Base-by-base conservation (phyloP, 2,797 vertebrate genomes). In the Antennarius maculatus region DNA sequence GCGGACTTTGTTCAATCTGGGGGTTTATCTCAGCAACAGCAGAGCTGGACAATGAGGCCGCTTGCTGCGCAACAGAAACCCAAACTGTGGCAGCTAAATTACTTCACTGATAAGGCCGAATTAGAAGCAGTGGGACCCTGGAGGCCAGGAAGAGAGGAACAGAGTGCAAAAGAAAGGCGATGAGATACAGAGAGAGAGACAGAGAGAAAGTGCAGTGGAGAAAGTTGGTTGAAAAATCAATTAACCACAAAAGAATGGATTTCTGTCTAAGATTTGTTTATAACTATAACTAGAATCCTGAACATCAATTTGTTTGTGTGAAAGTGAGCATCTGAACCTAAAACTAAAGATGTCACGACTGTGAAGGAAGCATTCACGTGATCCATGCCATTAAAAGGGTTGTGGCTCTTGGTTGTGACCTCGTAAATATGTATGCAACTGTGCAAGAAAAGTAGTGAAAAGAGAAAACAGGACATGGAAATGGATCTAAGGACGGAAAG, bases 11-110 rank as follows among this genome's bases (percentile, higher is more conserved):
- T 97, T 97, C 96, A 92, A 95, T 96, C 94, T 92, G 93, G 95
- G 94, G 96, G 95, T 98, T 99, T 98, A 97, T 97, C 96, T 97
- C 92, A 86, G 95, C 95, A 92, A 95, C 95, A 93, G 94, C 95
- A 89, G 94, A 84, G 94, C 93, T 83, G 91, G 94, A 98, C 97
- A 99, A 98, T 96, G 93, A 92, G 94, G 82, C 90, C 89, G 86
- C 95, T 92, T 89, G 95, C 95, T 94, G 94, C 88, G 89, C 93
- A 92, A 96, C 95, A 96, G 96, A 96, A 96, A 96, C 95, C 95
- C 94, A 93, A 96, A 95, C 96, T 95, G 95, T 88, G 94, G 95
- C 91, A 89, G 86, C 87, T 94, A 96, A 97, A 95, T 96, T 96
- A 95, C 94, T 92, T 90, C 81, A 92, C 95, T 94, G 96, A 96